A percentile compares a stretch with the other conserved stretches of the same genome.
Conservation (phyloP, 1,140 invertebrate genomes). For the Spodoptera litura region DNA sequence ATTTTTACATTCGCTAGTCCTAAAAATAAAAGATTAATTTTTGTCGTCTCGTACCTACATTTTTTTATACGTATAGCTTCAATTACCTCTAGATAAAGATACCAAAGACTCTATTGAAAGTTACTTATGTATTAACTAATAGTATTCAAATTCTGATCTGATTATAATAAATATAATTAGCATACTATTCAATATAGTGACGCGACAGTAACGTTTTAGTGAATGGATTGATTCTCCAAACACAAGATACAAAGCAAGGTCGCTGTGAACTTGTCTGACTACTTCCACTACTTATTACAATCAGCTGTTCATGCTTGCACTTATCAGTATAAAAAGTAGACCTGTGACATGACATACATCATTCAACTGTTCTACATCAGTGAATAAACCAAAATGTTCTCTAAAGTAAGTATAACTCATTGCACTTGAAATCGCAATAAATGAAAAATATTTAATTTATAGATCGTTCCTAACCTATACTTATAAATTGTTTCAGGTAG, state of each 20-base stretch:
- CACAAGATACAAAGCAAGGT: constrained; percentile 18
- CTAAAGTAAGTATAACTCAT: constrained; percentile 54
- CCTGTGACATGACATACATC: constrained; percentile 40
- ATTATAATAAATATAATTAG: constrained; percentile 7
- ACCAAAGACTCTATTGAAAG: too few relatives aligned
- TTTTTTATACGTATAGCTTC: too few relatives aligned
- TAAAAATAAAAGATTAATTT: too few relatives aligned
- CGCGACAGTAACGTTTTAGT: constrained; percentile 18
- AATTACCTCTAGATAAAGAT: too few relatives aligned
- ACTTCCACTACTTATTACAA: constrained; percentile 41
- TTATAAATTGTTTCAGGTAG: constrained; percentile 57
- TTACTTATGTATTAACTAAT: too few relatives aligned
- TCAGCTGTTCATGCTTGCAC: constrained; percentile 23
- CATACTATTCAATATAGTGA: constrained; percentile 1
- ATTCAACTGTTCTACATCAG: constrained; percentile 51
- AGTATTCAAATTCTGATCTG: not conserved
- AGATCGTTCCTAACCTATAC: not conserved
- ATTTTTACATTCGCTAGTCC: too few relatives aligned
- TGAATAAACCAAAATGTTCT: constrained; percentile 58
- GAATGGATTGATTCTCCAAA: constrained; percentile 37
- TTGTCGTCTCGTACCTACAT: too few relatives aligned
- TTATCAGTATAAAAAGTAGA: constrained; percentile 42
- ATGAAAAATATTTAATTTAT: not conserved
- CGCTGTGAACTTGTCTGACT: constrained; percentile 22
- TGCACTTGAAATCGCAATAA: not conserved